These are phyloP conservation scores for Chiloscyllium punctatum DNA, from an alignment of 2,797 vertebrate genomes.

Conservation along the genomic window DNA sequence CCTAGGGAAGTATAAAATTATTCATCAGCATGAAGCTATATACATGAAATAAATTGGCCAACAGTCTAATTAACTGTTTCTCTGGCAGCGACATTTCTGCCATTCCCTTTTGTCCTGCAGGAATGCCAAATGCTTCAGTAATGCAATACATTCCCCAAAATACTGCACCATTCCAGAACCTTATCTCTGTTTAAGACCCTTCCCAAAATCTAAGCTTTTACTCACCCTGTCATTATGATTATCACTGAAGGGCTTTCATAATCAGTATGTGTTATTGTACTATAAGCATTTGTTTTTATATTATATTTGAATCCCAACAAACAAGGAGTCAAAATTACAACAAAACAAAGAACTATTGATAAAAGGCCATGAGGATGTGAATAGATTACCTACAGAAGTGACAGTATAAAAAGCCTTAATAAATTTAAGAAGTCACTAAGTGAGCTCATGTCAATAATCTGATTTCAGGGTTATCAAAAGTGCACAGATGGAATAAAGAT, in stretches of 20 bases:
- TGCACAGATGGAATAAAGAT: background rate
- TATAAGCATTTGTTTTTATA: background rate
- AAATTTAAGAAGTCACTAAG: background rate
- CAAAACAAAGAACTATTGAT: background rate
- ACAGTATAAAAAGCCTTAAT: background rate
- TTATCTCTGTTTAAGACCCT: background rate
- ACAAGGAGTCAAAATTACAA: background rate
- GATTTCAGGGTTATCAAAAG: background rate
- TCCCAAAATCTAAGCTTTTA: background rate
- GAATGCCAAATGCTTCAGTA: background rate
- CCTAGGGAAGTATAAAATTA: background rate
- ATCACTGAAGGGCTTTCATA: background rate
- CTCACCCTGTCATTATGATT: background rate
- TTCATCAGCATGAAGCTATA: background rate
- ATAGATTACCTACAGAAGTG: background rate
- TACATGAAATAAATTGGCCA: background rate
- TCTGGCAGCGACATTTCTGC: background rate
- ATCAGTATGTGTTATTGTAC: background rate
- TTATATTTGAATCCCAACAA: background rate
- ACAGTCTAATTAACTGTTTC: background rate
- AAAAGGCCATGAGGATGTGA: background rate
- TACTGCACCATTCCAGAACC: background rate
- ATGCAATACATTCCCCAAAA: background rate
- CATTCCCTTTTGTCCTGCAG: background rate
- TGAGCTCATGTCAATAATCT: background rate